A percentile compares a stretch with the other conserved stretches of the same genome.
Evolutionary conservation across 2,888 invertebrate genomes (phyloP).

Genomic region (Gastracanthus pulcherrimus): DNA sequence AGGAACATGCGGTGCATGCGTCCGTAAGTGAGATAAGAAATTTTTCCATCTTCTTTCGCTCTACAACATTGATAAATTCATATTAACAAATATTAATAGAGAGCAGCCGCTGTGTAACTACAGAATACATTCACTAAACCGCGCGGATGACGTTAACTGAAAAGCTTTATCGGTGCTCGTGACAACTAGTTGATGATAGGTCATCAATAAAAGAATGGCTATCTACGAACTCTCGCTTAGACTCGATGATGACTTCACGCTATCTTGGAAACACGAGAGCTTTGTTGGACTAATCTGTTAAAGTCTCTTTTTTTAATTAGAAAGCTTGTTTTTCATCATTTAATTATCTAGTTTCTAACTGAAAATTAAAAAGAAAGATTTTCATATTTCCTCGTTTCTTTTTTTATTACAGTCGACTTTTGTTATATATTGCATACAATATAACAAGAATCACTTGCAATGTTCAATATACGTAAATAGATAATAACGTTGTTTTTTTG

Average conservation of each 20-base stretch:
- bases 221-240: conserved; percentile 14
- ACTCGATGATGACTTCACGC: neutral
- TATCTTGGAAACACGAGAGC: conserved; percentile 3
- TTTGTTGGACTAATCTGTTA: conserved; percentile 12
- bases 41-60: neutral
- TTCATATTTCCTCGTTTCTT: no score
- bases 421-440: no score
- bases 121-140: conserved; percentile 6
- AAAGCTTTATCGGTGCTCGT: conserved; percentile 46
- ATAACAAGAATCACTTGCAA: no score
- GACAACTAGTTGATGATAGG: conserved; percentile 53
- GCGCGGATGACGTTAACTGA: conserved; percentile 36
- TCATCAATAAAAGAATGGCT: conserved; percentile 54
- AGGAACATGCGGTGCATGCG: neutral
- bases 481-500: no score
- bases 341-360: neutral
- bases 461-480: no score
- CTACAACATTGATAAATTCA: conserved; percentile 15
- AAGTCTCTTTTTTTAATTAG: conserved; percentile 39
- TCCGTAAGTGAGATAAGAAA: conserved; percentile 29
- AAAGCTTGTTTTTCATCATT: conserved; percentile 9
- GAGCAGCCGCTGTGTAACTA: neutral
- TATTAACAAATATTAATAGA: conserved; percentile 44
- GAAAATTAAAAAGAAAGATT: neutral
- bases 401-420: no score